Base-by-base conservation (phyloP, 2,113 vertebrate species). In the Cynopterus brachyotis region DNA sequence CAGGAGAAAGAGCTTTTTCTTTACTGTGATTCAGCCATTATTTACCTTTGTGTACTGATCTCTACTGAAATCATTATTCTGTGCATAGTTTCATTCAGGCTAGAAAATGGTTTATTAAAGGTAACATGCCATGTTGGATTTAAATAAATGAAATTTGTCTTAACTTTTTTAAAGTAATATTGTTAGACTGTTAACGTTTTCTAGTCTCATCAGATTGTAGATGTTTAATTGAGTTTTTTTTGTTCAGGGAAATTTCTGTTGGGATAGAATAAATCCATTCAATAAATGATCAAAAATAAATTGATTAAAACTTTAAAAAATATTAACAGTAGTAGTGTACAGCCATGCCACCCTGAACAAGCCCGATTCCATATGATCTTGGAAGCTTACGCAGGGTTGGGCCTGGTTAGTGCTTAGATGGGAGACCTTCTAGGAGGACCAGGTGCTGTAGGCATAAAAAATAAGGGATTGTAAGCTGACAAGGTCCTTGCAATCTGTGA, bases 281-380 rank as follows among this genome's bases (percentile, higher is more conserved):
- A 79, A 73, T 81, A 59, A 95, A 83, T 76, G 37, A 35, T 69
- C 66, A 86, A 69, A 82, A 86, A 70, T 86, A 67, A 75, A 42
- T 62, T 19, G n/a, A 91, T 53, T 30, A 45, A 66, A 86, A 78
- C 3, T 7, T 45, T 50, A 9, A 9, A 50, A 50, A 50, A 50
- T 50, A 50, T 16, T 50, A 16, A 50, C 50, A 50, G 15, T 50
- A 50, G 50, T 50, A 50, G 50, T 50, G 13, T 16, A 50, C 50
- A 50, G 50, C 50, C 15, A 50, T 50, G 50, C 50, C 50, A 50
- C 50, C 50, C 50, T 50, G 15, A 50, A 50, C 50, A 50, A 50
- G 50, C 50, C 50, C 15, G 15, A 50, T 50, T 15, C 50, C 50
- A 50, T 16, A 50, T 16, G 50, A 50, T 16, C 50, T 16, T 50